Conservation (phyloP, 2,888 invertebrate genomes). For the Synanthedon formicaeformis region DNA sequence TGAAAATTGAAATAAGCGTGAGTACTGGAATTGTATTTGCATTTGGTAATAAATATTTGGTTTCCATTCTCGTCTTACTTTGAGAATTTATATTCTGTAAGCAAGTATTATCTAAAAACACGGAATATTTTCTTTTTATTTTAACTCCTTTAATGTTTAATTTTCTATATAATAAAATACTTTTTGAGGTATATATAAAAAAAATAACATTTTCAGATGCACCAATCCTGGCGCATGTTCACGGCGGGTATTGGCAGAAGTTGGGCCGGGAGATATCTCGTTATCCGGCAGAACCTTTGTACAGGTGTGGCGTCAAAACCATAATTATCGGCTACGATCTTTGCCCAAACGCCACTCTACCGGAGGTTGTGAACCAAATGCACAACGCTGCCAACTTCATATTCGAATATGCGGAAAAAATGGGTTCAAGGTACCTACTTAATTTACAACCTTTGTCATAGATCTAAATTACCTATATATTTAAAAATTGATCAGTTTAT, state of each 20-base stretch:
- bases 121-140: not conserved
- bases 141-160: no score
- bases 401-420: constrained; percentile 73
- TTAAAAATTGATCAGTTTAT: not conserved
- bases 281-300: constrained; percentile 74
- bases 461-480: not conserved
- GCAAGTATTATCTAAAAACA: no score
- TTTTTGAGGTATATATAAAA: no score
- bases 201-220: constrained; percentile 67
- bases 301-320: constrained; percentile 75
- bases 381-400: constrained; percentile 71
- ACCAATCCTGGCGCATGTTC: constrained; percentile 84
- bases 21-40: constrained; percentile 2
- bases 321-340: constrained; percentile 84
- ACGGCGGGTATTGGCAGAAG: constrained; percentile 92
- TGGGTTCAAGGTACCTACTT: constrained; percentile 76
- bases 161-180: no score
- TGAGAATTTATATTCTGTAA: not conserved
- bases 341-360: constrained; percentile 76
- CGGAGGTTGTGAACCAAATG: constrained; percentile 74
- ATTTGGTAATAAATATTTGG: not conserved
- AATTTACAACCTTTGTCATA: constrained; percentile 1
- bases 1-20: not conserved
- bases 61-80: not conserved
- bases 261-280: constrained; percentile 74